Percentiles rank a stretch among this genome's conserved stretches.
These are phyloP conservation scores for Epistrophella euchroma DNA, from an alignment of 2,888 invertebrate species.

Conservation along the genomic window DNA sequence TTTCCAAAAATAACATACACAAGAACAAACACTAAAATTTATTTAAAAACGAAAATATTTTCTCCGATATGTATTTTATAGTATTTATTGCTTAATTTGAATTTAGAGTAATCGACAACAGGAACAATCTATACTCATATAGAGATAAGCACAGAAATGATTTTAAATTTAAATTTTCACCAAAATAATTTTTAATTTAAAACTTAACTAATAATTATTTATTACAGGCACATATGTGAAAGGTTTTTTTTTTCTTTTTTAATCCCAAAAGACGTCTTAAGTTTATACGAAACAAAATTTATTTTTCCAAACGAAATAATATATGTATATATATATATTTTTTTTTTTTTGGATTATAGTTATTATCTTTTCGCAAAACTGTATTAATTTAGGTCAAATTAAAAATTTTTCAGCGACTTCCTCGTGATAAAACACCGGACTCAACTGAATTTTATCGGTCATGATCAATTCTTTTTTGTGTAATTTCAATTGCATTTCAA, in stretches of 20 bases:
- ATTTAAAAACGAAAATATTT: not conserved
- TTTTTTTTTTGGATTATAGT: conserved; percentile 14
- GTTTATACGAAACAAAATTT: conserved; percentile 62
- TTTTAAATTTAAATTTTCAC: not conserved
- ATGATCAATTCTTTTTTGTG: conserved; percentile 58
- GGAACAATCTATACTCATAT: not conserved
- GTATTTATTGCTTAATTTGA: not conserved
- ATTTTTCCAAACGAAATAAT: conserved; percentile 24
- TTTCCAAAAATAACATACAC: not conserved
- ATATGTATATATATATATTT: no score
- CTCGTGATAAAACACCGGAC: conserved; percentile 71
- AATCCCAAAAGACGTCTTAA: not conserved
- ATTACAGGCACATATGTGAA: no score
- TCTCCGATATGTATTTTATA: not conserved
- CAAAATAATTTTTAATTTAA: not conserved
- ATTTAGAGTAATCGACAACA: not conserved
- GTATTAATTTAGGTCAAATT: conserved; percentile 6
- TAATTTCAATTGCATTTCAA: conserved; percentile 31
- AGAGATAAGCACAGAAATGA: not conserved
- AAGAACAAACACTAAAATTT: not conserved
- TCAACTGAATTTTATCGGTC: conserved; percentile 63
- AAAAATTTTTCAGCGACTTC: conserved; percentile 59
- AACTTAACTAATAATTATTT: not conserved
- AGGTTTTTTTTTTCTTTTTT: not conserved
- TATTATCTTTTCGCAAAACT: conserved; percentile 60